phyloP scores from a whole-genome alignment of 2,888 invertebrate species.

The Hypercompe scribonia region DNA sequence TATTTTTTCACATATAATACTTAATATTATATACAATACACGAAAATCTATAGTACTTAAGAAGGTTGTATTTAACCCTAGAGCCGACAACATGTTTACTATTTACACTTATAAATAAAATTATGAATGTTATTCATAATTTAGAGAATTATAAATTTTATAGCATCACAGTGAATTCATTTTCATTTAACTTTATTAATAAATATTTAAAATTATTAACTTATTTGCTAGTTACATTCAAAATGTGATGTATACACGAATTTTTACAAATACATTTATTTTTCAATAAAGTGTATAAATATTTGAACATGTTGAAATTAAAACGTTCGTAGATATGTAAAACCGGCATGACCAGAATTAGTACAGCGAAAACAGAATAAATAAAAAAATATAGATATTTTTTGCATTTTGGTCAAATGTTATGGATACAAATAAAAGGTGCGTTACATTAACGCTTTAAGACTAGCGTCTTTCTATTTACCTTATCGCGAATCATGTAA shows the following conservation, averaged over 20 bases:
- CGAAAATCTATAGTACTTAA: conserved; percentile 56
- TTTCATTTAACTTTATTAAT: conserved; percentile 50
- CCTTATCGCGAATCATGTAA: neutral
- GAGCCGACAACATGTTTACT: conserved; percentile 44
- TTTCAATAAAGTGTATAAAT: neutral
- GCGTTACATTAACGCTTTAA: neutral
- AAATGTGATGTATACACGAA: conserved; percentile 28
- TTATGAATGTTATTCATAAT: conserved; percentile 54
- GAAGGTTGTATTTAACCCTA: conserved; percentile 54
- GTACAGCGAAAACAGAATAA: neutral
- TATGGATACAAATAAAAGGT: neutral
- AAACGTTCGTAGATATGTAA: neutral
- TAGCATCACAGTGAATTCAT: conserved; percentile 85
- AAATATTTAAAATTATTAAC: conserved; percentile 32
- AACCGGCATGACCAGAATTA: neutral
- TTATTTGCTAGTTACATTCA: conserved; percentile 37
- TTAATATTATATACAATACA: conserved; percentile 56
- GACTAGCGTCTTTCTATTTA: neutral
- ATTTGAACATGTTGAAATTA: neutral
- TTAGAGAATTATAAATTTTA: conserved; percentile 62
- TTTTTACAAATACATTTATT: conserved; percentile 17
- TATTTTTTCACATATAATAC: conserved; percentile 41
- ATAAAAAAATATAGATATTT: neutral
- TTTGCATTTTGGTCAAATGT: neutral
- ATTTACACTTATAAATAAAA: conserved; percentile 37